phyloP scores from a whole-genome alignment of 2,797 vertebrate species.

The Rachycentron canadum region DNA sequence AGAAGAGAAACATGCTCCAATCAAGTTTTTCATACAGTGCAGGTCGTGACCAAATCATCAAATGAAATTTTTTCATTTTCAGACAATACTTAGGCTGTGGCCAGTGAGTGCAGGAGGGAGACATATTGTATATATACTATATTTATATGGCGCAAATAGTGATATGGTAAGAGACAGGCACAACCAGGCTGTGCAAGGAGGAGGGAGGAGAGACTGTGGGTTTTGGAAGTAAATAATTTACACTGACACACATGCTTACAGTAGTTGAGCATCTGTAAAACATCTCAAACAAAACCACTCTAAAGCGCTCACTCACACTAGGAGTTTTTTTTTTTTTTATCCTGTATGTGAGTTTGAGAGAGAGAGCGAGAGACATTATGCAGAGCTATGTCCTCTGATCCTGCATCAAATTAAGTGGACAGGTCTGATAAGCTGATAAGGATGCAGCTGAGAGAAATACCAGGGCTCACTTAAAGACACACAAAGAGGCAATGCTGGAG shows the following conservation, averaged over 20 bases:
- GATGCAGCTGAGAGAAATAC: conserved; percentile 58
- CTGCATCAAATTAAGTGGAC: conserved; percentile 65
- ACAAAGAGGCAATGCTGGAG: conserved; percentile 18
- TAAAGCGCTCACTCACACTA: background rate
- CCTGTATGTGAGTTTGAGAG: conserved; percentile 5
- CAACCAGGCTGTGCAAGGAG: conserved; percentile 22
- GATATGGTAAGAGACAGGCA: conserved; percentile 24
- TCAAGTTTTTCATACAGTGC: conserved; percentile 19
- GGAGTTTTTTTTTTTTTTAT: background rate
- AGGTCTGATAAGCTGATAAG: conserved; percentile 70
- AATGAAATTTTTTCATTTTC: conserved; percentile 7
- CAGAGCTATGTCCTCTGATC: conserved; percentile 52
- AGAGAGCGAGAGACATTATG: conserved; percentile 21
- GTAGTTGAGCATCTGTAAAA: conserved; percentile 23
- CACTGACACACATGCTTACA: conserved; percentile 9
- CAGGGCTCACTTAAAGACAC: conserved; percentile 45
- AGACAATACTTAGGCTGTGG: background rate
- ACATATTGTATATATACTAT: background rate
- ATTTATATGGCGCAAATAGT: background rate
- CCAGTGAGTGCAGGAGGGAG: background rate
- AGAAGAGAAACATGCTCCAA: conserved; percentile 25
- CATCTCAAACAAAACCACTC: conserved; percentile 12
- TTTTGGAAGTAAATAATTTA: conserved; percentile 49
- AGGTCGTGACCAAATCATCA: conserved; percentile 5
- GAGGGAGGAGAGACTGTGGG: conserved; percentile 1